Percentiles rank a stretch among this genome's conserved stretches.
These are phyloP conservation scores for Tholera decimalis DNA, from an alignment of 2,888 invertebrate species.

Conservation along the genomic window DNA sequence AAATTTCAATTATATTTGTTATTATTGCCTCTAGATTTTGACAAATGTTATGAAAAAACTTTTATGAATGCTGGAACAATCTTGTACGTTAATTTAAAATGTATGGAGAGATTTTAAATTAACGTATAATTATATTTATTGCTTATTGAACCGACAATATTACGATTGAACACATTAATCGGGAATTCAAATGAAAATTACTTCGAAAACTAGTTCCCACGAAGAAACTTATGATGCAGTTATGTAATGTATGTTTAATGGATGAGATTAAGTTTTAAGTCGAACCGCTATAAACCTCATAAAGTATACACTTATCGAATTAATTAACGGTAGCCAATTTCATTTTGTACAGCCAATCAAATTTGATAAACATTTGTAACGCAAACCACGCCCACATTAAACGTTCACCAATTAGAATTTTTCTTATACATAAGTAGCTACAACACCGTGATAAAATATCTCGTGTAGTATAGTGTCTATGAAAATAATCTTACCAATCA, in stretches of 20 bases:
- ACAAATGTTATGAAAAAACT: too few relatives aligned
- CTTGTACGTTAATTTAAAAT: too few relatives aligned
- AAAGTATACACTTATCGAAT: slow-evolving; percentile 6
- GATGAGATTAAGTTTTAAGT: not conserved
- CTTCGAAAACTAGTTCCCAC: slow-evolving; percentile 9
- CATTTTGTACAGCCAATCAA: slow-evolving; percentile 28
- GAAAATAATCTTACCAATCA: slow-evolving; percentile 4
- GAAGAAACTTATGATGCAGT: not conserved
- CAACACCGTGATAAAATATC: not conserved
- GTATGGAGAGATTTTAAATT: not conserved
- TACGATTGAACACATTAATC: slow-evolving; percentile 9
- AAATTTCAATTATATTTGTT: too few relatives aligned
- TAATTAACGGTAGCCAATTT: slow-evolving; percentile 16
- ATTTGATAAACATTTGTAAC: not conserved
- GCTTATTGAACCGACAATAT: not conserved
- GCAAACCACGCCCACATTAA: slow-evolving; percentile 13
- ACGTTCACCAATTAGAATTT: slow-evolving; percentile 26
- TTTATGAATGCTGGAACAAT: too few relatives aligned
- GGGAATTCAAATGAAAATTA: slow-evolving; percentile 12
- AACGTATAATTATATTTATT: slow-evolving; percentile 20
- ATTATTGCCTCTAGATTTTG: too few relatives aligned
- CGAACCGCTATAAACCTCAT: not conserved
- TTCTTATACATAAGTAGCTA: not conserved
- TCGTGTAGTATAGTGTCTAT: not conserved
- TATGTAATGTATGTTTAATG: not conserved